Percentiles rank a stretch among this genome's conserved stretches.
These are phyloP conservation scores for Epinotia nisella DNA, from an alignment of 2,888 invertebrate species.

Conservation along the genomic window DNA sequence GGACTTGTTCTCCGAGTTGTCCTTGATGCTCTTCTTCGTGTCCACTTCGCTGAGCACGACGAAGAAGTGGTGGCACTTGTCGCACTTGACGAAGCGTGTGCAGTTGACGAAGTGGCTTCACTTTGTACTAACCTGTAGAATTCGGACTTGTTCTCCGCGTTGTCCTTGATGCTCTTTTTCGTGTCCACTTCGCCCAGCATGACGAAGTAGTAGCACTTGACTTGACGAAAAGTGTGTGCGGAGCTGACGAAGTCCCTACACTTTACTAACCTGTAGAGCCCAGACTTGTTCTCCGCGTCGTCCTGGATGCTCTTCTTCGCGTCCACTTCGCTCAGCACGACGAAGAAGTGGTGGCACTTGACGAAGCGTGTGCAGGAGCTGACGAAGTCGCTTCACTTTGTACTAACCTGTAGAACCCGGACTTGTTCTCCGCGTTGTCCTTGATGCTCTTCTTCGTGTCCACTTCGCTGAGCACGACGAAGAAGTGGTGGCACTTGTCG, in stretches of 20 bases:
- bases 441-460: slow-evolving; percentile 95
- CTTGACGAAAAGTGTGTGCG: not conserved
- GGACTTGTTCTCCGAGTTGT: slow-evolving; percentile 89
- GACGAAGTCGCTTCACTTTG: slow-evolving; percentile 92
- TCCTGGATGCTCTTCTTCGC: slow-evolving; percentile 94
- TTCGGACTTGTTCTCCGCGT: slow-evolving; percentile 88
- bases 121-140: slow-evolving; percentile 79
- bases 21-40: slow-evolving; percentile 93
- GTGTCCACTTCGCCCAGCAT: not conserved
- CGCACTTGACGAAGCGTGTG: slow-evolving; percentile 98
- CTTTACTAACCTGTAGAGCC: slow-evolving; percentile 83
- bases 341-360: slow-evolving; percentile 98
- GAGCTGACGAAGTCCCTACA: not conserved
- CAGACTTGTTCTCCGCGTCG: slow-evolving; percentile 88
- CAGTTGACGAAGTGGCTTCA: slow-evolving; percentile 97
- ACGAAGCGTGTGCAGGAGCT: slow-evolving; percentile 98
- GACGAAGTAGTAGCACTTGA: not conserved
- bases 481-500: slow-evolving; percentile 99
- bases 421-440: slow-evolving; percentile 90
- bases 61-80: slow-evolving; percentile 99
- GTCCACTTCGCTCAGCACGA: slow-evolving; percentile 96
- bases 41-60: slow-evolving; percentile 97
- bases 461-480: slow-evolving; percentile 96
- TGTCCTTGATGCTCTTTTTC: slow-evolving; percentile 87
- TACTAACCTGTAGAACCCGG: slow-evolving; percentile 85